A percentile compares a stretch with the other conserved stretches of the same genome.
These are phyloP conservation scores for Heterotilapia buettikoferi DNA, from an alignment of 2,113 vertebrate species.

Conservation along the genomic window DNA sequence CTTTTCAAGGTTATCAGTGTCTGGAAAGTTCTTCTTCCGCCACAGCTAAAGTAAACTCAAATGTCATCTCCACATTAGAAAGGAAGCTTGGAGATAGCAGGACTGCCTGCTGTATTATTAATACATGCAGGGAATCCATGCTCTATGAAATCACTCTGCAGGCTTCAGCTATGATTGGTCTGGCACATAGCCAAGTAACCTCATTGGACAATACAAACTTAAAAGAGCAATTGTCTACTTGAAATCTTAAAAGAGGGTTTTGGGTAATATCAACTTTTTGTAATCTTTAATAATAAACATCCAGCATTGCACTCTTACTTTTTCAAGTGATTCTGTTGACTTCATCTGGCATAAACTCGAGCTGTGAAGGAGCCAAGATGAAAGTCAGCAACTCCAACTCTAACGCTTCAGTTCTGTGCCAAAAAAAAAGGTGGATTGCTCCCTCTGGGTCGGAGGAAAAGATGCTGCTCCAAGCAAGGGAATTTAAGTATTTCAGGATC, in stretches of 20 bases:
- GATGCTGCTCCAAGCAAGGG: neutral
- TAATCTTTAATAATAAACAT: neutral
- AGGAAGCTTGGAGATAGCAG: neutral
- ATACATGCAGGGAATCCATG: neutral
- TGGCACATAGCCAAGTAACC: neutral
- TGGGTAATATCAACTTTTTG: neutral
- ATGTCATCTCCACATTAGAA: neutral
- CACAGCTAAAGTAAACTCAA: neutral
- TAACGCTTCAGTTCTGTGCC: neutral
- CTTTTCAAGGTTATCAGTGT: constrained; percentile 42
- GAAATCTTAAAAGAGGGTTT: neutral
- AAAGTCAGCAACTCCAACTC: neutral
- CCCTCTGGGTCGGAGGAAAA: neutral
- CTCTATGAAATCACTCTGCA: neutral
- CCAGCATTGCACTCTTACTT: accelerated
- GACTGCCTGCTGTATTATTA: neutral
- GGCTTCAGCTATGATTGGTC: neutral
- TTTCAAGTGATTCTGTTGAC: neutral
- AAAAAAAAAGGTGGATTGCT: accelerated
- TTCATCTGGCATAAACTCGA: neutral
- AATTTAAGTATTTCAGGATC: neutral
- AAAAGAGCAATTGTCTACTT: neutral
- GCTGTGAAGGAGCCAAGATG: neutral
- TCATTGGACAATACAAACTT: neutral
- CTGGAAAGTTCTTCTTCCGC: constrained; percentile 5